Evolutionary conservation across 2,113 vertebrate species (phyloP), one percentile per base, ranked within the genome.

Genomic region (Paedocypris sp.): DNA sequence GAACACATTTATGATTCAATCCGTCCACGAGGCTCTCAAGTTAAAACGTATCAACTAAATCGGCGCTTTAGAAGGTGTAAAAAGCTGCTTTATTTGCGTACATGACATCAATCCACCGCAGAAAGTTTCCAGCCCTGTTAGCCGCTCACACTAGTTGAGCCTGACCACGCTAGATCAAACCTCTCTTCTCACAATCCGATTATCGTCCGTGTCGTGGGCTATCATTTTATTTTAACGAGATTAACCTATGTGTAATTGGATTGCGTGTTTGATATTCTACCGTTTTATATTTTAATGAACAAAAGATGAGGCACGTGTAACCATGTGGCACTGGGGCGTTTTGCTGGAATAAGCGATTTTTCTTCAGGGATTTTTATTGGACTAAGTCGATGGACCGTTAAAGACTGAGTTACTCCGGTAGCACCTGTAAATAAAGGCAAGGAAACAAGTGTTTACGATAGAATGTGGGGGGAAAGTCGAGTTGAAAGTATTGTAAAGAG

Each of bases 261-360:
- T 45, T 12, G 26, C 15, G 26, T 15, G 54, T 29, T 6, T 22
- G 26, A 58, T 22, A 22, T 43, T 26, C 31, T 4, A 19, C 4
- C 8, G 32, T 61, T 56, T 35, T 33, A 45, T 18, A 7, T 46
- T 18, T 36, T 29, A 19, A 18, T 31, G 19, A n/a, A 43, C 16
- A 16, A 52, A 42, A 43, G 51, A 43, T 48, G 50, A 22, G 39
- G 49, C 56, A 6, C 60, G 13, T 16, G 16, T 22, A 60, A 57
- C 64, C 64, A 64, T 67, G 69, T 72, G 69, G 42, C 60, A 13
- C 13, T 25, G 13, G 11, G 23, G 19, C 6, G 16, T 28, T 59
- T 56, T 59, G 48, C 39, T 58, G 38, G 16, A 58, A 43, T 45
- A 58, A 58, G 54, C 26, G 18, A 15, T 32, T 58, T 54, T 57